These are phyloP conservation scores for Lamellibrachia luymesi DNA, from an alignment of 1,140 invertebrate species.

Conservation along the genomic window DNA sequence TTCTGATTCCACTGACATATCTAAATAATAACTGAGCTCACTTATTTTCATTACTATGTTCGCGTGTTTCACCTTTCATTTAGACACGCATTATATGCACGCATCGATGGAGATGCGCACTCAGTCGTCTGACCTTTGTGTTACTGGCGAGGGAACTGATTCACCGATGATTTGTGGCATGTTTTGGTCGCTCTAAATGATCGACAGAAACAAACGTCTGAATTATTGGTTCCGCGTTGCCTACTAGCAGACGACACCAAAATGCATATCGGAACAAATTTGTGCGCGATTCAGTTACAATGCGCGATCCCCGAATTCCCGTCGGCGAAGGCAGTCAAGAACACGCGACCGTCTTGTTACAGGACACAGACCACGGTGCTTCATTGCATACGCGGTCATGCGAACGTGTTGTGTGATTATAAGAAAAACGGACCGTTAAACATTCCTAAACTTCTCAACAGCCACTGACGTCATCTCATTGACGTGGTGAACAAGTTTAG, in stretches of 20 bases:
- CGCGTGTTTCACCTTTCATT: no score
- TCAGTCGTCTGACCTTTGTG: not conserved
- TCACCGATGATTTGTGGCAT: not conserved
- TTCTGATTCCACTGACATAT: no score
- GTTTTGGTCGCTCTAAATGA: not conserved
- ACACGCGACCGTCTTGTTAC: no score
- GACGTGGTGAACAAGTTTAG: no score
- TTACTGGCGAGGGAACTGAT: not conserved
- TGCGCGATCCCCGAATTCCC: not conserved
- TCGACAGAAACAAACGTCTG: not conserved
- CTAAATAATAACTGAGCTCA: no score
- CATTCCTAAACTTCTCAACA: not conserved
- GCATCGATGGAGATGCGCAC: no score
- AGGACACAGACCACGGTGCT: no score
- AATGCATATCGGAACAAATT: not conserved
- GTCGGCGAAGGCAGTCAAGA: no score
- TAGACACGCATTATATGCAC: no score
- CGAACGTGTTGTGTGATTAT: no score
- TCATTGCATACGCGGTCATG: not conserved
- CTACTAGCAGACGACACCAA: not conserved
- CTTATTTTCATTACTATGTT: no score
- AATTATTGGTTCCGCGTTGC: not conserved
- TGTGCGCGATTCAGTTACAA: not conserved
- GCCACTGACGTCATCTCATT: no score
- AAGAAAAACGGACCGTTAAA: not conserved